Conservation (phyloP, 2,113 vertebrate genomes). For the Bolborhynchus lineola region DNA sequence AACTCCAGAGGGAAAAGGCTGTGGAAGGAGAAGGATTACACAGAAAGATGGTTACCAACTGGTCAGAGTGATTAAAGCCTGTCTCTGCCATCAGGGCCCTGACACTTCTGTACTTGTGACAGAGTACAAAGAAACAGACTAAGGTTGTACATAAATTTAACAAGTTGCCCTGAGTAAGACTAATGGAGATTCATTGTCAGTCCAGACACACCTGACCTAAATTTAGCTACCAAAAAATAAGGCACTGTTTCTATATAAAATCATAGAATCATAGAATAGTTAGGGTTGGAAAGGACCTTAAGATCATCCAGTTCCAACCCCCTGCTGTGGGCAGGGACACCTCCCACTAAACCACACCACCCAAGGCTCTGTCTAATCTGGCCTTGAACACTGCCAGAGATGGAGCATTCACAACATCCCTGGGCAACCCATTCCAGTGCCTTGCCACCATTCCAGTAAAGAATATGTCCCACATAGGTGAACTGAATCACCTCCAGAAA, state of each 20-base stretch:
- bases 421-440: no score
- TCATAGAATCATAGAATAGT: no score
- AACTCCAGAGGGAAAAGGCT: background rate
- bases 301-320: no score
- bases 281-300: no score
- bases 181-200: fast-evolving
- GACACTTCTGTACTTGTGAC: background rate
- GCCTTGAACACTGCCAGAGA: no score
- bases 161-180: background rate
- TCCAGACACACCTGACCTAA: background rate
- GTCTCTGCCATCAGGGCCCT: background rate
- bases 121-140: background rate
- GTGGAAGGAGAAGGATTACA: background rate
- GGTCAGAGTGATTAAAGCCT: background rate
- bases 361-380: no score
- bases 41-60: background rate
- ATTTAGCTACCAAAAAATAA: background rate
- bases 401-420: no score
- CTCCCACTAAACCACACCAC: no score
- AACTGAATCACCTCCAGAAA: background rate
- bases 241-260: background rate
- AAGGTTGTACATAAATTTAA: background rate
- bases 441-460: no score
- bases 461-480: background rate
- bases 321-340: no score